phyloP scores from a whole-genome alignment of 2,888 invertebrate species.

The Xestia c-nigrum region DNA sequence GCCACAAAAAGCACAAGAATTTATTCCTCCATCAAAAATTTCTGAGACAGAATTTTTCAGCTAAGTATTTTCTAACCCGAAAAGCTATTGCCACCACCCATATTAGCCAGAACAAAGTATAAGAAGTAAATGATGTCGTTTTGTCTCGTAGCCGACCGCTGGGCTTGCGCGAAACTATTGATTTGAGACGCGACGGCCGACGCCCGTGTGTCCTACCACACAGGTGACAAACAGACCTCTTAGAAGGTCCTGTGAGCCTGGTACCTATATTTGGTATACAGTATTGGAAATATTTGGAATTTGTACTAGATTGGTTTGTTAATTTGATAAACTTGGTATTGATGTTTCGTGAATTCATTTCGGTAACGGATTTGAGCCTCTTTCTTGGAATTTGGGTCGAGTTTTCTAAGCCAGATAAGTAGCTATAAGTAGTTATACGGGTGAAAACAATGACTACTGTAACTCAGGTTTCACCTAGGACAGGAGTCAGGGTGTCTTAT shows the following conservation, averaged over 20 bases:
- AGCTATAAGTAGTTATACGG: background rate
- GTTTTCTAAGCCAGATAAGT: background rate
- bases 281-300: background rate
- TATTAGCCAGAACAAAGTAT: constrained; percentile 46
- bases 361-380: background rate
- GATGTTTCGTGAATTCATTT: background rate
- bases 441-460: too few relatives aligned
- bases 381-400: constrained; percentile 30
- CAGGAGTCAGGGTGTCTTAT: too few relatives aligned
- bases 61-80: background rate
- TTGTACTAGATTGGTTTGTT: background rate
- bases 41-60: background rate
- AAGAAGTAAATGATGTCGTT: constrained; percentile 70
- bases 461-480: too few relatives aligned
- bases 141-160: constrained; percentile 64
- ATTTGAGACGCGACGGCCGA: constrained; percentile 78
- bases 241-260: constrained; percentile 5
- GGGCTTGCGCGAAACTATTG: constrained; percentile 85
- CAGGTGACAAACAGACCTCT: constrained; percentile 76
- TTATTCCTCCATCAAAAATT: background rate
- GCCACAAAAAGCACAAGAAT: background rate
- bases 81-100: constrained; percentile 7
- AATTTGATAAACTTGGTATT: background rate
- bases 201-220: constrained; percentile 76
- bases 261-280: background rate